Conservation (phyloP, 2,888 invertebrate species). For the Erebia palarica region DNA sequence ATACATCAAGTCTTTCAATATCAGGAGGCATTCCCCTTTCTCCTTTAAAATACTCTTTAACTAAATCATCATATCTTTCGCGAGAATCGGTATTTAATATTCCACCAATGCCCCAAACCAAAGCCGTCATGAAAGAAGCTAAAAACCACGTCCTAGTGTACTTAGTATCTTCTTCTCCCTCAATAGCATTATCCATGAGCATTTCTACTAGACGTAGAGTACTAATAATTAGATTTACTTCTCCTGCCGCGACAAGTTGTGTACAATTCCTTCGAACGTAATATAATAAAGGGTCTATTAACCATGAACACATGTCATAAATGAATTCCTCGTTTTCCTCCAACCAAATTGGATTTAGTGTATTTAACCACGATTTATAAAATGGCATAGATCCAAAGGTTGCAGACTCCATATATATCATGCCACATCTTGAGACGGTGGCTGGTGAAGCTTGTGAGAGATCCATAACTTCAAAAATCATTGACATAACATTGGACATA, state of each 20-base stretch:
- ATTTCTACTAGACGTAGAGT: constrained; percentile 90
- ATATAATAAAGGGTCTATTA: constrained; percentile 88
- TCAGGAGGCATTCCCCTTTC: constrained; percentile 65
- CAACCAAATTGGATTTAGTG: constrained; percentile 84
- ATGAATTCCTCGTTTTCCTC: constrained; percentile 84
- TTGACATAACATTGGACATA: constrained; percentile 90
- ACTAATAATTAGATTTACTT: constrained; percentile 87
- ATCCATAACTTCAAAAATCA: constrained; percentile 95
- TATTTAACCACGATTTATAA: constrained; percentile 90
- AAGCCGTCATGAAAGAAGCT: constrained; percentile 87
- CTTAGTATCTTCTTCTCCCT: constrained; percentile 87
- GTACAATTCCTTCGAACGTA: constrained; percentile 88
- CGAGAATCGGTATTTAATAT: constrained; percentile 89
- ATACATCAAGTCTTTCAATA: constrained; percentile 87
- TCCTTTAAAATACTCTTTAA: constrained; percentile 78
- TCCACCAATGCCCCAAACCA: constrained; percentile 94
- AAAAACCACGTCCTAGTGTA: constrained; percentile 88
- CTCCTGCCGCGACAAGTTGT: constrained; percentile 85
- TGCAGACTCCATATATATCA: constrained; percentile 94
- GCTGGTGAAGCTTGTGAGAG: constrained; percentile 92
- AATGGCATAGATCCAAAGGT: constrained; percentile 93
- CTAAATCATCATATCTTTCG: constrained; percentile 84
- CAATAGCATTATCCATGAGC: constrained; percentile 87
- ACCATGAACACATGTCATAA: constrained; percentile 87
- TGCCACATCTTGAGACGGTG: constrained; percentile 94